phyloP scores from a whole-genome alignment of 1,140 invertebrate genomes.

The Heliconius congener region DNA sequence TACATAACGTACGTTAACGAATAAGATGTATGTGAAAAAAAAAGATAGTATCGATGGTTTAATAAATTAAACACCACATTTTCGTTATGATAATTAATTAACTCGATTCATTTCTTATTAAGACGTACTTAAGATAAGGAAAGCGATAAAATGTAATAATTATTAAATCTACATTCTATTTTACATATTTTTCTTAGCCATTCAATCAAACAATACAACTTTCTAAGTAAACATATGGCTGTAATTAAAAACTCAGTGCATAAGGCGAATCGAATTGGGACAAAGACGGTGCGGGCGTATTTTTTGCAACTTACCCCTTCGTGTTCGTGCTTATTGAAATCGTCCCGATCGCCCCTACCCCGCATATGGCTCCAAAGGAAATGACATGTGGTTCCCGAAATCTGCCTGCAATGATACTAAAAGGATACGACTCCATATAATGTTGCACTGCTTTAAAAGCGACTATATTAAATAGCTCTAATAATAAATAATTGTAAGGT shows the following conservation, averaged over 20 bases:
- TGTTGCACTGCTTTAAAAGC: neutral
- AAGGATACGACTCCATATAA: slow-evolving; percentile 44
- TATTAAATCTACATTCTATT: neutral
- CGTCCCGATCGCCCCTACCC: slow-evolving; percentile 48
- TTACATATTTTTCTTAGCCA: neutral
- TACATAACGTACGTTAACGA: too few species aligned
- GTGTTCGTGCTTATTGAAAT: slow-evolving; percentile 54
- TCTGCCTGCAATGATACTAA: slow-evolving; percentile 43
- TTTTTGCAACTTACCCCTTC: slow-evolving; percentile 63
- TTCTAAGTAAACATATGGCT: slow-evolving; percentile 11
- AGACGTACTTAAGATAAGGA: neutral
- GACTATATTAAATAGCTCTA: neutral
- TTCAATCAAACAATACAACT: slow-evolving; percentile 2
- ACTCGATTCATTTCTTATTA: too few species aligned
- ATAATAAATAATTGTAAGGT: too few species aligned
- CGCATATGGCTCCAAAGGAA: slow-evolving; percentile 71
- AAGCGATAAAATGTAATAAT: neutral
- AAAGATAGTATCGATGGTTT: too few species aligned
- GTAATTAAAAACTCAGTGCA: slow-evolving; percentile 3
- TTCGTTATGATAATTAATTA: too few species aligned
- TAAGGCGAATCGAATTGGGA: slow-evolving; percentile 25
- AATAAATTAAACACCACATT: too few species aligned
- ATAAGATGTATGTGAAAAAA: too few species aligned
- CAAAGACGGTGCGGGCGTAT: slow-evolving; percentile 44
- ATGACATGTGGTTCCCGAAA: slow-evolving; percentile 78